These are phyloP conservation scores for Pammene aurita DNA, from an alignment of 2,888 invertebrate species.

Conservation along the genomic window DNA sequence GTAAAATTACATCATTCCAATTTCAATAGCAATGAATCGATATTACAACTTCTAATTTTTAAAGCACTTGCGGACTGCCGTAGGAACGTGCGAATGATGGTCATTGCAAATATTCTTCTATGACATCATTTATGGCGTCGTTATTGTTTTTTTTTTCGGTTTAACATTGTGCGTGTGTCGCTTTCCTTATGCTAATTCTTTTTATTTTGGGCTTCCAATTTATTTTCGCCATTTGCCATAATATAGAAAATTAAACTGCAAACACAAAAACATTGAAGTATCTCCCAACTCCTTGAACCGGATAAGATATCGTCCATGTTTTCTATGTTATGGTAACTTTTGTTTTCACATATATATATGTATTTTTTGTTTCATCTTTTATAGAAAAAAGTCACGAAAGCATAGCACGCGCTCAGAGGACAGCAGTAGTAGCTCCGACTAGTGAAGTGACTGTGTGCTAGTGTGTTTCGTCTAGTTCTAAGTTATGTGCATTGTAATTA, in stretches of 20 bases:
- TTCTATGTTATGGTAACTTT: conserved; percentile 54
- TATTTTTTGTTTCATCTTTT: conserved; percentile 64
- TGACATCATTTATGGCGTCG: conserved; percentile 40
- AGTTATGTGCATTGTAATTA: conserved; percentile 59
- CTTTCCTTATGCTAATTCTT: conserved; percentile 57
- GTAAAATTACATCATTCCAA: not conserved
- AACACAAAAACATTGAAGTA: no score
- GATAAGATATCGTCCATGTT: not conserved
- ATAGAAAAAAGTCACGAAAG: conserved; percentile 81
- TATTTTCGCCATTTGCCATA: conserved; percentile 56
- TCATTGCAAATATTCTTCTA: conserved; percentile 10
- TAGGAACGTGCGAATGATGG: conserved; percentile 25
- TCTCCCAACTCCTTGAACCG: not conserved
- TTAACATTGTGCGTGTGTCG: conserved; percentile 68
- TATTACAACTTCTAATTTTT: conserved; percentile 1
- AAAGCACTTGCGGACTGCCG: conserved; percentile 27
- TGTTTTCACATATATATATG: conserved; percentile 64
- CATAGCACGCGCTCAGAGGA: conserved; percentile 79
- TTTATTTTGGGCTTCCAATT: conserved; percentile 52
- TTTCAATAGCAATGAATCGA: conserved; percentile 7
- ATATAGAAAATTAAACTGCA: conserved; percentile 46
- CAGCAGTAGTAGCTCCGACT: conserved; percentile 76
- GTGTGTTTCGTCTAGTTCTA: conserved; percentile 59
- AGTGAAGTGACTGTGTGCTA: conserved; percentile 67
- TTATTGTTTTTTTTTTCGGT: conserved; percentile 51